These are phyloP conservation scores for Danio albolineatus DNA, from an alignment of 2,797 vertebrate species.

Conservation along the genomic window DNA sequence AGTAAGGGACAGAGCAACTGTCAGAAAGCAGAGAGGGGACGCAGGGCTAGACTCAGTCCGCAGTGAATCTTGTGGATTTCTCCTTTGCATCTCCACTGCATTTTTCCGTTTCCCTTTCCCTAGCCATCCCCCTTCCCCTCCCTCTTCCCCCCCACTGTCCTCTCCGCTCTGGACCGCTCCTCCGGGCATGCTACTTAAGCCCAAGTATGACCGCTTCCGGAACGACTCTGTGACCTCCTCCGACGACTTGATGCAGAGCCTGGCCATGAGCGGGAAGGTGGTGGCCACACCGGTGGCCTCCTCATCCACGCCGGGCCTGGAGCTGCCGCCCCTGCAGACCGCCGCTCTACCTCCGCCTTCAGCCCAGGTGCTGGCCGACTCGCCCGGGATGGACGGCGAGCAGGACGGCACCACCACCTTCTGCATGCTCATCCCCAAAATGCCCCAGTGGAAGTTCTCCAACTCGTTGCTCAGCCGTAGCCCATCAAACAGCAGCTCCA, in stretches of 20 bases:
- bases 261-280: conserved; percentile 87
- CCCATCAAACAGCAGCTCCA: conserved; percentile 83
- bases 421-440: conserved; percentile 93
- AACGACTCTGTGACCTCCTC: conserved; percentile 89
- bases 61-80: conserved; percentile 58
- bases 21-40: conserved; percentile 64
- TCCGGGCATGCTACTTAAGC: conserved; percentile 91
- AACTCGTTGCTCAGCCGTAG: conserved; percentile 88
- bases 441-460: conserved; percentile 96
- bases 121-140: conserved; percentile 45
- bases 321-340: conserved; percentile 77
- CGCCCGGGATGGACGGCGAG: conserved; percentile 83
- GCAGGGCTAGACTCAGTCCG: conserved; percentile 67
- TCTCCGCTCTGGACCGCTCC: conserved; percentile 75
- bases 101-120: conserved; percentile 45
- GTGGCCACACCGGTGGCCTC: conserved; percentile 79
- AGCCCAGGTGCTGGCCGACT: conserved; percentile 78
- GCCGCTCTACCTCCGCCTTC: conserved; percentile 65
- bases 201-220: conserved; percentile 91
- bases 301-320: conserved; percentile 75
- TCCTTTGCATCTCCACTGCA: conserved; percentile 32
- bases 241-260: conserved; percentile 86
- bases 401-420: conserved; percentile 92
- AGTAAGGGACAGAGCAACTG: conserved; percentile 55
- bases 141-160: conserved; percentile 63